Percentiles rank a stretch among this genome's conserved stretches.
Conservation (phyloP, 2,797 vertebrate genomes). For the Eulemur coronatus region DNA sequence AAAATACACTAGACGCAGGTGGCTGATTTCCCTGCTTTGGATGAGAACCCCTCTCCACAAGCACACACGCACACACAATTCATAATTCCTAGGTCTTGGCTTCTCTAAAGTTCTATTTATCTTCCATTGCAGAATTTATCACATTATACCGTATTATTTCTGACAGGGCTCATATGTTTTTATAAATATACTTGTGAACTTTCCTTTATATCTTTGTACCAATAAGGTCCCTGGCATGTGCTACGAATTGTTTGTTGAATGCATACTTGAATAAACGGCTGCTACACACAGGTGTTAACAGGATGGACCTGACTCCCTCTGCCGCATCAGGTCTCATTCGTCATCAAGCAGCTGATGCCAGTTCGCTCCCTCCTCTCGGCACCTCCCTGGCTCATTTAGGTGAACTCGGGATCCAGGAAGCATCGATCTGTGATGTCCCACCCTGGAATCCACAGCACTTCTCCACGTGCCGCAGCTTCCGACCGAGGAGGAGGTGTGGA, state of each 20-base stretch:
- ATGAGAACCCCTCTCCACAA: not conserved
- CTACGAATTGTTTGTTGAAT: not conserved
- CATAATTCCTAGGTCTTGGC: not conserved
- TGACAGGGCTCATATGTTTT: not conserved
- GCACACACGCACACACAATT: not conserved
- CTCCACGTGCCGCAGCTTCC: not conserved
- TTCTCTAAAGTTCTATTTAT: not conserved
- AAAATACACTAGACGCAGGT: not conserved
- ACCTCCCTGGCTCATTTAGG: not conserved
- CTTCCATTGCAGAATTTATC: not conserved
- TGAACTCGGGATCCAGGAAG: not conserved
- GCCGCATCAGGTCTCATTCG: not conserved
- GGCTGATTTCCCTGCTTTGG: not conserved
- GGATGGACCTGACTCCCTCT: not conserved
- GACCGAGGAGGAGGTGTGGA: not conserved
- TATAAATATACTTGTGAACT: not conserved
- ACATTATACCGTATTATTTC: not conserved
- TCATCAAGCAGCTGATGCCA: not conserved
- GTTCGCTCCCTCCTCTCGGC: not conserved
- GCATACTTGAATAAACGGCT: not conserved
- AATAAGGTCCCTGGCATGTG: not conserved
- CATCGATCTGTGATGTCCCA: not conserved
- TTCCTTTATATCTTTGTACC: conserved; percentile 10
- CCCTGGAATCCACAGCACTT: not conserved
- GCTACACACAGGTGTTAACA: not conserved